A percentile compares a stretch with the other conserved stretches of the same genome.
phyloP scores from a whole-genome alignment of 2,797 vertebrate genomes.

The Gadopsis bispinosus region DNA sequence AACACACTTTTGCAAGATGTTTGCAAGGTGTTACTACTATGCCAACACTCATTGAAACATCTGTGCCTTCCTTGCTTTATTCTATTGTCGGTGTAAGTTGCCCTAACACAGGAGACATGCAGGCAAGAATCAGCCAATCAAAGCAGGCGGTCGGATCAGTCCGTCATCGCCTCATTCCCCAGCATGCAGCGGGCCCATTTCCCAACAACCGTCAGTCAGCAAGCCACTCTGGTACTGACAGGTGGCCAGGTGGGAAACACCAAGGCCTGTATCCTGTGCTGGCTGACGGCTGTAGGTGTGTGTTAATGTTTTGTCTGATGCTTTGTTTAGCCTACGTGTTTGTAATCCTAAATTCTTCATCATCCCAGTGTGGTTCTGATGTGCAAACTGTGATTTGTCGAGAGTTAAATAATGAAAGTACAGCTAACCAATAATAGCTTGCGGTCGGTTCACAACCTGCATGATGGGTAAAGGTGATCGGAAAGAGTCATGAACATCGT shows the following conservation, averaged over 20 bases:
- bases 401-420: not conserved
- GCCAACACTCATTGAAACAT: not conserved
- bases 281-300: conserved; percentile 32
- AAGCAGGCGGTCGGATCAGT: conserved; percentile 25
- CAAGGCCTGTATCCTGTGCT: conserved; percentile 9
- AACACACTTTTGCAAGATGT: not conserved
- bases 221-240: conserved; percentile 39
- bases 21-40: not conserved
- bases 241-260: conserved; percentile 18
- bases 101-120: not conserved
- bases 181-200: conserved; percentile 30
- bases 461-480: not conserved
- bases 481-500: not conserved
- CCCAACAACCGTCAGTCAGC: conserved; percentile 47
- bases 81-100: not conserved
- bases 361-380: not conserved
- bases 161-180: conserved; percentile 51
- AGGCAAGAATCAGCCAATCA: conserved; percentile 40
- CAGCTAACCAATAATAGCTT: not conserved
- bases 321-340: too few relatives aligned
- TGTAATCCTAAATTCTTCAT: not conserved
- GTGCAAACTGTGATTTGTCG: not conserved
- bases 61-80: not conserved
- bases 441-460: not conserved
- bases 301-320: conserved; percentile 9